Base-by-base conservation (phyloP, 1,140 invertebrate species). In the Parapsyche elsis region DNA sequence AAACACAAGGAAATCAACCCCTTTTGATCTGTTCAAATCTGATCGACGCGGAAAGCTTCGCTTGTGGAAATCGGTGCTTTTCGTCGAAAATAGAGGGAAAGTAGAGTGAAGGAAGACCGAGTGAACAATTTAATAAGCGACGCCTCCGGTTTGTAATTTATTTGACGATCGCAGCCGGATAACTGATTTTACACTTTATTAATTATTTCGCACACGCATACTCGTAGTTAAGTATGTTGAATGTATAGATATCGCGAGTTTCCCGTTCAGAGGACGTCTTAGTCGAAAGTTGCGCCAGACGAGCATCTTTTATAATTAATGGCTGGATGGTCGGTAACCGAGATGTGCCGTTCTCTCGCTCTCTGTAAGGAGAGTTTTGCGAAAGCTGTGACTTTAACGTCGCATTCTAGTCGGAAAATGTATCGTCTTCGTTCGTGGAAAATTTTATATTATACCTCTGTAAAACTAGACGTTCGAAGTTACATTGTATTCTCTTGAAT, bases 291-390 rank as follows among this genome's bases (percentile, higher is more conserved):
- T 49, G 46, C 9, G 44, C 30, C 21, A 76, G 74, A 80, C 79
- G 76, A 76, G 73, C 57, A 80, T 80, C 73, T 80, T 73, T 77
- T 80, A 80, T 80, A 80, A 80, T 76, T 80, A 80, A 80, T 80
- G 73, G 70, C 24, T 49, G 70, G 49, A 46, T 57, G 59, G 21
- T 30, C 26, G 30, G 30, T 38, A 38, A 38, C 30, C 30, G 46
- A 80, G 75, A 7, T 57, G 19, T 71, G 19, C 19, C 23, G 30
- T 38, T 38, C 1, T 38, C 1, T 38, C 1, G 7, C n/a, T n/a
- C n/a, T n/a, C n/a, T 38, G 14, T 38, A 19, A 53, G 10, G 14
- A 19, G 59, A 70, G 38, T 26, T 57, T 59, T 30, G 19, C 5
- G 21, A 49, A 45, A 75, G 73, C 16, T 46, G 21, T 45, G 30